These are phyloP conservation scores for Stenodera caucasica DNA, from an alignment of 2,888 invertebrate species.

Conservation along the genomic window DNA sequence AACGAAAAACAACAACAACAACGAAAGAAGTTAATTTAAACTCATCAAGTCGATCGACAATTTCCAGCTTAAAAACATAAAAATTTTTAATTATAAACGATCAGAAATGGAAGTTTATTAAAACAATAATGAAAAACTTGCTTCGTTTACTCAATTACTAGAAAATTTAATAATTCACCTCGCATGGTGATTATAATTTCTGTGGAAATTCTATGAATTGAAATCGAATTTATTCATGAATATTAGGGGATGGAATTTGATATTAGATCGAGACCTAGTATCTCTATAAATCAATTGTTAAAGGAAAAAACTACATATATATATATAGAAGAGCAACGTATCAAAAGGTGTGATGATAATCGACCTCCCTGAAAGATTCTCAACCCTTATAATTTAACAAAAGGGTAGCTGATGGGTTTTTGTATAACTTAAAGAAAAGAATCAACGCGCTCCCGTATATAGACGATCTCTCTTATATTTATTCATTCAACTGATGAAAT, in stretches of 20 bases:
- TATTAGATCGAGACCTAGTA: constrained; percentile 37
- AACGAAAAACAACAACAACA: background rate
- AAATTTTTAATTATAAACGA: background rate
- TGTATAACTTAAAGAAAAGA: constrained; percentile 33
- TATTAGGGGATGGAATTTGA: constrained; percentile 1
- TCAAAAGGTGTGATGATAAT: constrained; percentile 51
- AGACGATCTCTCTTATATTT: constrained; percentile 21
- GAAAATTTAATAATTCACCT: too few relatives aligned
- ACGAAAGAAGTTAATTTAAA: background rate
- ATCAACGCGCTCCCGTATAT: constrained; percentile 29
- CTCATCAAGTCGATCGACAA: constrained; percentile 4
- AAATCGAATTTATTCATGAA: background rate
- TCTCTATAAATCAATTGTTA: constrained; percentile 48
- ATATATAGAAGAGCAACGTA: constrained; percentile 34
- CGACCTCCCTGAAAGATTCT: constrained; percentile 46
- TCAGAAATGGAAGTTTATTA: background rate
- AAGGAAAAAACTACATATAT: constrained; percentile 19
- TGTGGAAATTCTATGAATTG: background rate
- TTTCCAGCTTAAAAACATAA: constrained; percentile 4
- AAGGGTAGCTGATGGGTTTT: constrained; percentile 41
- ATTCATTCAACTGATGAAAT: constrained; percentile 41
- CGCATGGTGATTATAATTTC: background rate
- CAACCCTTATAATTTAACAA: constrained; percentile 46
- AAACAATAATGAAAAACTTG: background rate
- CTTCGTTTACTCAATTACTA: too few relatives aligned